These are phyloP conservation scores for Syrmaticus mikado DNA, from an alignment of 2,113 vertebrate genomes.

Conservation along the genomic window DNA sequence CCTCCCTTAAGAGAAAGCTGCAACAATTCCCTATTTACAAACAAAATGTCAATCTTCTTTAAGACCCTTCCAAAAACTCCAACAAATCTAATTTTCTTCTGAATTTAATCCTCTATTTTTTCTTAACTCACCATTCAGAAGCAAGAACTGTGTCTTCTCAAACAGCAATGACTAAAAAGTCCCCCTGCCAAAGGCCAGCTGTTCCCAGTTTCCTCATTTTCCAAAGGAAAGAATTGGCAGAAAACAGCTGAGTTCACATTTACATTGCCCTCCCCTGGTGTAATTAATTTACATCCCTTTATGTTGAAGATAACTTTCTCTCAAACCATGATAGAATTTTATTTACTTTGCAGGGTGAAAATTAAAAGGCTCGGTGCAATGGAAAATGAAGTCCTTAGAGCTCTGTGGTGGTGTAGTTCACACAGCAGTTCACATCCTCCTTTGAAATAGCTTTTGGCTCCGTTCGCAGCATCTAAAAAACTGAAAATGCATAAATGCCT, in stretches of 20 bases:
- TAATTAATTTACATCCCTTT: background rate
- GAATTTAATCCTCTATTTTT: background rate
- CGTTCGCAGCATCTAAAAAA: slow-evolving; percentile 22
- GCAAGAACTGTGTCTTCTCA: background rate
- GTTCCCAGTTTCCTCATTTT: slow-evolving; percentile 36
- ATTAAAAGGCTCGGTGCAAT: background rate
- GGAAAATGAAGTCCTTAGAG: background rate
- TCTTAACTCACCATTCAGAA: background rate
- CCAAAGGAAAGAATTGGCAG: background rate
- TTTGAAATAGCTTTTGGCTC: slow-evolving; percentile 44
- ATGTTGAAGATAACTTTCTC: background rate
- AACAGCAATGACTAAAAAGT: background rate
- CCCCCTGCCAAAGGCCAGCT: slow-evolving; percentile 35
- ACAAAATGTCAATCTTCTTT: background rate
- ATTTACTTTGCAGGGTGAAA: background rate
- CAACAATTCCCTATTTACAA: background rate
- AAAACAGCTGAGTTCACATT: background rate
- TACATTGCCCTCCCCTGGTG: slow-evolving; percentile 10
- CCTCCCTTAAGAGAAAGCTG: background rate
- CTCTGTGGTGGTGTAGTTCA: slow-evolving; percentile 11
- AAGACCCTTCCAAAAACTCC: background rate
- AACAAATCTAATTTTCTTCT: background rate
- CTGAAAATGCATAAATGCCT: slow-evolving; percentile 23
- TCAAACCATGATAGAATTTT: background rate
- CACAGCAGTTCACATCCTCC: slow-evolving; percentile 14